These are phyloP conservation scores for Morinoia aosen DNA, from an alignment of 2,888 invertebrate genomes.

Conservation along the genomic window DNA sequence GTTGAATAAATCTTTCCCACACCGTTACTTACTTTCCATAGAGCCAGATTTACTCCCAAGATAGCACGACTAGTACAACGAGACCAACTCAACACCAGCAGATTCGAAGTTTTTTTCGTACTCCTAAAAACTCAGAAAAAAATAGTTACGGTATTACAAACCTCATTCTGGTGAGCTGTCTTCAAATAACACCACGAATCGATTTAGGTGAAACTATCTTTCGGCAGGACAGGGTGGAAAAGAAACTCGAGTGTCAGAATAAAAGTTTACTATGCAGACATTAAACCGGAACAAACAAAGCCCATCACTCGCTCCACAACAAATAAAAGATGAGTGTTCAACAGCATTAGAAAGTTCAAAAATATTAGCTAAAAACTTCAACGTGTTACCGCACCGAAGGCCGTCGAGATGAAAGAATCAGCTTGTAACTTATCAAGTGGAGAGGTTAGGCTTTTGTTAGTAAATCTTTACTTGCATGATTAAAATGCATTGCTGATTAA, in stretches of 20 bases:
- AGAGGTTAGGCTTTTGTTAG: neutral
- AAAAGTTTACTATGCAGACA: conserved; percentile 51
- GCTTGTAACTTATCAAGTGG: neutral
- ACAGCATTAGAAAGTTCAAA: conserved; percentile 41
- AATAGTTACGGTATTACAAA: too few relatives aligned
- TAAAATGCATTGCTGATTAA: neutral
- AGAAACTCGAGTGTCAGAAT: conserved; percentile 11
- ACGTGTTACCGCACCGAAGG: neutral
- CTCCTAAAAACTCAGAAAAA: too few relatives aligned
- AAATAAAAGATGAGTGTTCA: conserved; percentile 41
- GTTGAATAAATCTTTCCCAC: too few relatives aligned
- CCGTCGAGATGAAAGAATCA: neutral
- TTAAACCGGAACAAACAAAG: conserved; percentile 48
- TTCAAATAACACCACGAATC: neutral
- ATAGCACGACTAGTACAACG: too few relatives aligned
- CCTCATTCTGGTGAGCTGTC: neutral
- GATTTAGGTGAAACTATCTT: neutral
- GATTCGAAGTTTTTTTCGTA: too few relatives aligned
- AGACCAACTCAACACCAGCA: too few relatives aligned
- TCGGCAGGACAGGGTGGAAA: neutral
- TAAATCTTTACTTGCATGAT: neutral
- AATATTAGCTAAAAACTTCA: conserved; percentile 6
- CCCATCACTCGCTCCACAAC: conserved; percentile 51
- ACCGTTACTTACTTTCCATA: too few relatives aligned
- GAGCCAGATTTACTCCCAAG: too few relatives aligned